Evolutionary conservation across 2,113 vertebrate genomes (phyloP).

Genomic region (Harpagus bidentatus): DNA sequence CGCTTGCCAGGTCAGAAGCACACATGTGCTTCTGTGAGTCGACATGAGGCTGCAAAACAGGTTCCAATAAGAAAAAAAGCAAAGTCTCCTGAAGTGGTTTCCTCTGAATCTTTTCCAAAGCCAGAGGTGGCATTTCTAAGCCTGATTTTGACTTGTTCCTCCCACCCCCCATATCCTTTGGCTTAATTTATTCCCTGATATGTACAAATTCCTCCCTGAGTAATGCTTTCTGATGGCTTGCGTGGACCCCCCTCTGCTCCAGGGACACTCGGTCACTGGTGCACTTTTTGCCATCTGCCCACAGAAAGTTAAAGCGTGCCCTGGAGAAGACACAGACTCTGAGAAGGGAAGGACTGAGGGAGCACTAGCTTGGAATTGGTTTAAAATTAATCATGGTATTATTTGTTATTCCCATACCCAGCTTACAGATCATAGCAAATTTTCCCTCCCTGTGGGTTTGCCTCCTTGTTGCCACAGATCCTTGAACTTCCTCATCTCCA

Average conservation of each 20-base stretch:
- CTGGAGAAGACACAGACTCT: not conserved
- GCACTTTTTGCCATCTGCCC: not conserved
- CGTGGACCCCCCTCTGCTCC: not conserved
- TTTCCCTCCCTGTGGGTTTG: not conserved
- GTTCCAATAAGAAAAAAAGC: not conserved
- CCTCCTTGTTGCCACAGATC: not conserved
- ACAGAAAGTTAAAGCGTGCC: not conserved
- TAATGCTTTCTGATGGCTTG: rapidly evolving
- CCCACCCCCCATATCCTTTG: not conserved
- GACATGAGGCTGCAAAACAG: not conserved
- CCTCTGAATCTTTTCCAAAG: not conserved
- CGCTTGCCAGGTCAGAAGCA: not conserved
- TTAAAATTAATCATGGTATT: not conserved
- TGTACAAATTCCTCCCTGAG: not conserved
- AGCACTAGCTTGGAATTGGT: not conserved
- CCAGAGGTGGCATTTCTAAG: not conserved
- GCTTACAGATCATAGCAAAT: not conserved
- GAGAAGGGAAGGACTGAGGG: not conserved
- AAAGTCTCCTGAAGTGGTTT: not conserved
- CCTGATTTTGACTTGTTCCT: not conserved
- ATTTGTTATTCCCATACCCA: not conserved
- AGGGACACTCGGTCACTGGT: rapidly evolving
- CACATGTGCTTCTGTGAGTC: rapidly evolving
- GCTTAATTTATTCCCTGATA: not conserved
- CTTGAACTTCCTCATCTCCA: not conserved